Percentiles rank a stretch among this genome's conserved stretches.
These are phyloP conservation scores for Leptonema lineaticorne DNA, from an alignment of 1,140 invertebrate species.

Conservation along the genomic window DNA sequence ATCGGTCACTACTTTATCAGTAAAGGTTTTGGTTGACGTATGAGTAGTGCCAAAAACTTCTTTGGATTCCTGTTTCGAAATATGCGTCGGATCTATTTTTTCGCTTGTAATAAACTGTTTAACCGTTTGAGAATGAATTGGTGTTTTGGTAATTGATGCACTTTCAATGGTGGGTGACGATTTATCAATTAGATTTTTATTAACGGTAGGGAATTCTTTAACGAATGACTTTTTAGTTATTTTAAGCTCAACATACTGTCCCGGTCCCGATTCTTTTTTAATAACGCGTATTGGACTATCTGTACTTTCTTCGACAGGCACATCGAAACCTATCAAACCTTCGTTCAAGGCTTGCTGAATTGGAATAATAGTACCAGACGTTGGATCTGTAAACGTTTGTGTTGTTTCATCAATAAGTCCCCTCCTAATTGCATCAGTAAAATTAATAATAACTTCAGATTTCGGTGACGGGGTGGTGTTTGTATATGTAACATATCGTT, in stretches of 20 bases:
- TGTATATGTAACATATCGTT: slow-evolving; percentile 74
- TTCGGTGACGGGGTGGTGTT: slow-evolving; percentile 61
- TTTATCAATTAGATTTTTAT: neutral
- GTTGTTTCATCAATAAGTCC: slow-evolving; percentile 79
- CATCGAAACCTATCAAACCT: slow-evolving; percentile 65
- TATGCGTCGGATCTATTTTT: slow-evolving; percentile 7
- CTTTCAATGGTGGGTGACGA: neutral
- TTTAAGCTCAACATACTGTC: slow-evolving; percentile 55
- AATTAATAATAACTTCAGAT: slow-evolving; percentile 67
- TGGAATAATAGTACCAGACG: slow-evolving; percentile 71
- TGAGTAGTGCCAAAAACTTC: slow-evolving; percentile 21
- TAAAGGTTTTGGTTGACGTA: slow-evolving; percentile 40
- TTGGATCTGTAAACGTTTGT: slow-evolving; percentile 78
- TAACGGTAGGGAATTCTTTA: slow-evolving; percentile 46
- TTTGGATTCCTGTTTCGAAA: slow-evolving; percentile 3
- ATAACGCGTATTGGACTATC: slow-evolving; percentile 38
- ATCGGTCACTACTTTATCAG: slow-evolving; percentile 51
- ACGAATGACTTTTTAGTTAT: slow-evolving; percentile 57
- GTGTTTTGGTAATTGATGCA: neutral
- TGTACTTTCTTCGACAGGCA: slow-evolving; percentile 48
- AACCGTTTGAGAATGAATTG: neutral
- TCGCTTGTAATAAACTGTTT: neutral
- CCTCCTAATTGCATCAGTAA: slow-evolving; percentile 72
- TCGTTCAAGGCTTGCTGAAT: slow-evolving; percentile 81
- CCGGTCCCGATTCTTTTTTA: slow-evolving; percentile 50